Percentiles rank a stretch among this genome's conserved stretches.
Evolutionary conservation across 1,140 invertebrate genomes (phyloP).

Genomic region (Zaprionus davidi): DNA sequence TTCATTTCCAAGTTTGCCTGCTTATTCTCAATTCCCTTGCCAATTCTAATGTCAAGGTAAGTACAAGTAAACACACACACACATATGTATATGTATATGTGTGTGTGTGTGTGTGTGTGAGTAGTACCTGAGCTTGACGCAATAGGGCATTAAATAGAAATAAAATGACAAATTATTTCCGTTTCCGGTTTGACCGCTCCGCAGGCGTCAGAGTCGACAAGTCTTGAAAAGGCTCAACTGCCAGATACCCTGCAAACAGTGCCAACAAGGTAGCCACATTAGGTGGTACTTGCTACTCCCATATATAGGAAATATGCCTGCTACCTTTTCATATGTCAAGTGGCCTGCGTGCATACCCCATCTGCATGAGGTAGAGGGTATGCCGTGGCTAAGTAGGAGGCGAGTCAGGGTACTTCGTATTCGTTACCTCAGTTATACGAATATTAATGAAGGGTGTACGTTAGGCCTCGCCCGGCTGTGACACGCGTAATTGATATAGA

Average conservation of each 20-base stretch:
- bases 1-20: slow-evolving; percentile 3
- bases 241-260: not conserved
- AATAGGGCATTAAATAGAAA: slow-evolving; percentile 58
- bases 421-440: not conserved
- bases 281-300: no score
- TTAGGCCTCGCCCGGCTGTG: not conserved
- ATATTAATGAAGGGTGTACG: slow-evolving; percentile 5
- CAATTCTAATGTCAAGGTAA: not conserved
- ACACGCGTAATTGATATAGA: not conserved
- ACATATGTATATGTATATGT: not conserved
- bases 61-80: not conserved
- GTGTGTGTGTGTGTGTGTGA: not conserved
- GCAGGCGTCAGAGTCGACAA: not conserved
- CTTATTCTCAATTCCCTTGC: slow-evolving; percentile 1
- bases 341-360: no score
- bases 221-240: not conserved
- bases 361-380: not conserved
- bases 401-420: not conserved
- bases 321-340: no score
- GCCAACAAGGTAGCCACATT: no score
- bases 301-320: no score
- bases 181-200: slow-evolving; percentile 47
- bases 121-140: not conserved
- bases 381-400: not conserved
- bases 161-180: slow-evolving; percentile 73